Conservation (phyloP, 2,113 vertebrate species). For the Machaerirhynchus nigripectus region DNA sequence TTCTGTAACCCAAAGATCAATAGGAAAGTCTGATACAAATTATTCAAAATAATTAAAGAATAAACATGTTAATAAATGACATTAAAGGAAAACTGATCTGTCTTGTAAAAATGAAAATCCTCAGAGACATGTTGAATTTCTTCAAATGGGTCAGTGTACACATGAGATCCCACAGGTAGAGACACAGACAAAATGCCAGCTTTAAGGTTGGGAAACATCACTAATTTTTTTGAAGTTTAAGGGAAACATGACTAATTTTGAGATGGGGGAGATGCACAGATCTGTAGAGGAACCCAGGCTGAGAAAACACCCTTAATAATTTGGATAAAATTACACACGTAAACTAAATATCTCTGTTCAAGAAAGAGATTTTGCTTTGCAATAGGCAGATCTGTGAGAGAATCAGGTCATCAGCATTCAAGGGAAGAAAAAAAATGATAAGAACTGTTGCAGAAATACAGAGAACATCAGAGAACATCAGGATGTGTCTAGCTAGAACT, state of each 20-base stretch:
- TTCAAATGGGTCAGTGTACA: neutral
- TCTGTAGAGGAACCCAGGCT: neutral
- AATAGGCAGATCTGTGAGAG: neutral
- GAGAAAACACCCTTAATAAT: neutral
- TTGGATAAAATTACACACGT: neutral
- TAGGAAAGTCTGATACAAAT: neutral
- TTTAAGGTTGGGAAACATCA: neutral
- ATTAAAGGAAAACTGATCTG: neutral
- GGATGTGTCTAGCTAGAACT: neutral
- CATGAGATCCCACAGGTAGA: neutral
- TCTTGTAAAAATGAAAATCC: neutral
- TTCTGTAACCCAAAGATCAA: neutral
- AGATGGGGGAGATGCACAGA: accelerated
- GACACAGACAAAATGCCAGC: neutral
- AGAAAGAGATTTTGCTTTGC: neutral
- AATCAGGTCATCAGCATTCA: neutral
- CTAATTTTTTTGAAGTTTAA: neutral
- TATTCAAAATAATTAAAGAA: neutral
- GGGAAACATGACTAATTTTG: neutral
- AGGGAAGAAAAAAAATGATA: neutral
- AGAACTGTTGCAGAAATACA: neutral
- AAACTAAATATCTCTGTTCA: neutral
- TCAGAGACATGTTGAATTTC: accelerated
- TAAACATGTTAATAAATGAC: neutral
- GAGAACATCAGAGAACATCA: neutral